Evolutionary conservation across 2,888 invertebrate genomes (phyloP).

Genomic region (Orthosia gothica): DNA sequence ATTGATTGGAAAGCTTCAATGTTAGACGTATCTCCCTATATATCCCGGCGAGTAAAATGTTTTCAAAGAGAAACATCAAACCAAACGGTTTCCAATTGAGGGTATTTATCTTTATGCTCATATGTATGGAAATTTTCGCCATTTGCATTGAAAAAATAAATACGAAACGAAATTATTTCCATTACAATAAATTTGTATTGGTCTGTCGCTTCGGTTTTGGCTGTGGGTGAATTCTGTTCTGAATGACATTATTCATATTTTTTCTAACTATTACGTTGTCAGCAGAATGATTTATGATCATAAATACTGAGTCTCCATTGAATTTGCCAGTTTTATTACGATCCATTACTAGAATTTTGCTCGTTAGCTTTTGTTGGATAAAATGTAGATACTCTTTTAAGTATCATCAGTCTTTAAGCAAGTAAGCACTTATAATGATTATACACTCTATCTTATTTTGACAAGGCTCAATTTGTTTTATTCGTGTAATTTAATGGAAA

Average conservation of each 20-base stretch:
- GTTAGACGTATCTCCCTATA: not conserved
- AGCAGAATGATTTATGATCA: slow-evolving; percentile 25
- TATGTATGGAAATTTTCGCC: slow-evolving; percentile 40
- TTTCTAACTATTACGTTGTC: slow-evolving; percentile 35
- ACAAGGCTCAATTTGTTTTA: not conserved
- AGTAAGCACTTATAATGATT: slow-evolving; percentile 7
- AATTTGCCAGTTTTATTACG: slow-evolving; percentile 42
- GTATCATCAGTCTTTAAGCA: not conserved
- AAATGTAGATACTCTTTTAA: slow-evolving; percentile 7
- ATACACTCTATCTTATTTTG: not conserved
- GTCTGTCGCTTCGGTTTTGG: slow-evolving; percentile 8
- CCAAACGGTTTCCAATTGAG: not conserved
- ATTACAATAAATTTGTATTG: slow-evolving; percentile 25
- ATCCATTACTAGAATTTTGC: slow-evolving; percentile 30
- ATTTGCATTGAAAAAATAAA: slow-evolving; percentile 42
- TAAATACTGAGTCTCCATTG: slow-evolving; percentile 19
- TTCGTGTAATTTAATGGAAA: not conserved
- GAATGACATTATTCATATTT: slow-evolving; percentile 23
- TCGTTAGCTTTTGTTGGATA: slow-evolving; percentile 35
- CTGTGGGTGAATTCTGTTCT: not conserved
- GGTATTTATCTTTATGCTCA: slow-evolving; percentile 46
- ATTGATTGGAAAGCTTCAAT: slow-evolving; percentile 12
- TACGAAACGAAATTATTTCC: slow-evolving; percentile 32
- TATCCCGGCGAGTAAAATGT: not conserved
- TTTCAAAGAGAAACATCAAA: slow-evolving; percentile 34